Evolutionary conservation across 2,113 vertebrate genomes (phyloP).

Genomic region (Sminthopsis crassicaudata): DNA sequence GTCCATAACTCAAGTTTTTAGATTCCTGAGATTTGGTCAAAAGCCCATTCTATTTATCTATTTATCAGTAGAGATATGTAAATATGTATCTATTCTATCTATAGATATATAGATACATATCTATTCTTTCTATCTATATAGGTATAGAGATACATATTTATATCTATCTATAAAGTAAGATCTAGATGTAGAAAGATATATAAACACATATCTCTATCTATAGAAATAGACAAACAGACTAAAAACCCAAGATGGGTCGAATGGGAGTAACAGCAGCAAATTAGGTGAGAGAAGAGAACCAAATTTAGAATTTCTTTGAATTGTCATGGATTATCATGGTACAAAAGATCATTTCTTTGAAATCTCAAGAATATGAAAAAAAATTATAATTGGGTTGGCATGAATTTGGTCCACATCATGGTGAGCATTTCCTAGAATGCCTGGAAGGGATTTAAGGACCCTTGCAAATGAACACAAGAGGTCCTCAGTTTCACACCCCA

Average conservation of each 20-base stretch:
- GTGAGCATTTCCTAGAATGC: neutral
- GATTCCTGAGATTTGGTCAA: neutral
- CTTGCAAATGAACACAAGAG: conserved; percentile 63
- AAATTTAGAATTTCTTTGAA: neutral
- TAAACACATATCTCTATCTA: too few relatives aligned
- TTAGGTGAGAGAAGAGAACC: neutral
- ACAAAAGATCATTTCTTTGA: neutral
- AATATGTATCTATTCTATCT: too few relatives aligned
- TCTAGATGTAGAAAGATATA: too few relatives aligned
- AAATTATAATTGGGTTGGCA: neutral
- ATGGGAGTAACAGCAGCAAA: neutral
- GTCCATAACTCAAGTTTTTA: neutral
- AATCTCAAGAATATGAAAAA: neutral
- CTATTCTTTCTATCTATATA: too few relatives aligned
- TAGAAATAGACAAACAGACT: neutral
- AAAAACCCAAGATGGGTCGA: neutral
- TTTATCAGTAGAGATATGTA: too few relatives aligned
- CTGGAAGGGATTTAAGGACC: neutral
- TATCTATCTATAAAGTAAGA: too few relatives aligned
- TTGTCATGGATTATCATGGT: neutral
- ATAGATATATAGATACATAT: too few relatives aligned
- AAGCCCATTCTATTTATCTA: neutral
- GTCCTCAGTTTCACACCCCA: conserved; percentile 54
- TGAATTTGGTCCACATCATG: neutral
- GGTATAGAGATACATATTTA: too few relatives aligned